These are phyloP conservation scores for Mus minutoides DNA, from an alignment of 2,797 vertebrate genomes.

Conservation along the genomic window DNA sequence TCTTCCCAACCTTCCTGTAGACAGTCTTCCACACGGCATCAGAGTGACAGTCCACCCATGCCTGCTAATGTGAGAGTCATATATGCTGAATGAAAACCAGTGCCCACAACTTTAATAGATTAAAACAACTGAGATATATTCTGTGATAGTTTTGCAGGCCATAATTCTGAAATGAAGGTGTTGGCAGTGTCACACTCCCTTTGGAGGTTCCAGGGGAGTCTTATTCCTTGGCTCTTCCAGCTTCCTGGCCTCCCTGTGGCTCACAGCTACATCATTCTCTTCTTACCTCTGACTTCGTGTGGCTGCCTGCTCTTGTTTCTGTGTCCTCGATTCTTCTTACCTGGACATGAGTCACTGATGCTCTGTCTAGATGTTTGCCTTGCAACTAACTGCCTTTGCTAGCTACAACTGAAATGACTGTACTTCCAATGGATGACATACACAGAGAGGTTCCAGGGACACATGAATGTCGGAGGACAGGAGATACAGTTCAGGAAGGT, in stretches of 20 bases:
- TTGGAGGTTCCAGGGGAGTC: neutral
- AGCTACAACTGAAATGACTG: neutral
- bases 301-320: neutral
- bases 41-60: rapidly evolving
- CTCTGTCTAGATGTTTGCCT: neutral
- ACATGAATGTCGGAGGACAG: neutral
- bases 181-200: neutral
- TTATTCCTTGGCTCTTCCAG: neutral
- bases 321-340: neutral
- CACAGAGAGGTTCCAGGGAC: neutral
- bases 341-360: neutral
- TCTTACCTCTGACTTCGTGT: neutral
- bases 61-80: neutral
- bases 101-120: neutral
- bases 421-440: neutral
- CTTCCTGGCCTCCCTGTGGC: neutral
- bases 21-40: neutral
- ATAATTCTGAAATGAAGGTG: neutral
- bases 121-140: neutral
- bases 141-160: neutral
- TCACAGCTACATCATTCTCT: neutral
- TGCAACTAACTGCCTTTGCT: neutral
- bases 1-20: neutral
- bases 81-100: neutral
- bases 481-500: neutral